phyloP scores from a whole-genome alignment of 2,888 invertebrate species.

The Cataglyphis altisquamis region DNA sequence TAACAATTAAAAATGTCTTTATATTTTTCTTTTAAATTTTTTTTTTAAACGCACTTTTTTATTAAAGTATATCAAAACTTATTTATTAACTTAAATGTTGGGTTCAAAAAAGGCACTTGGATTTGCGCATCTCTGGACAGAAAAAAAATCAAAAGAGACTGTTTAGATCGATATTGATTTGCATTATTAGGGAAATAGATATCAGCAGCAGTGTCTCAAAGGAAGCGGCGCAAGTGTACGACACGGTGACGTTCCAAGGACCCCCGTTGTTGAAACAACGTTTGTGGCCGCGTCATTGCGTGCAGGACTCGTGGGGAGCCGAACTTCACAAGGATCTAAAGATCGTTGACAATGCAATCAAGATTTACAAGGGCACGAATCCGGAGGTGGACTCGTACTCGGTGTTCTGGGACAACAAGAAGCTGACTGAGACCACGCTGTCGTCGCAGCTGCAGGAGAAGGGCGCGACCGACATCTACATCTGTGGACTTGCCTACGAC shows the following conservation, averaged over 20 bases:
- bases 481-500: slow-evolving; percentile 98
- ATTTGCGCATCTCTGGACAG: background rate
- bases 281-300: slow-evolving; percentile 98
- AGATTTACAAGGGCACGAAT: slow-evolving; percentile 96
- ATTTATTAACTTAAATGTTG: background rate
- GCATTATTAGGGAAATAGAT: slow-evolving; percentile 81
- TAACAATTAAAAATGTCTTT: background rate
- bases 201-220: slow-evolving; percentile 80
- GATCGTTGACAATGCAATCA: slow-evolving; percentile 92
- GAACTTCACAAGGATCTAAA: slow-evolving; percentile 96
- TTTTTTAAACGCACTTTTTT: background rate
- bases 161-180: background rate
- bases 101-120: background rate
- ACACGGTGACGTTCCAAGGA: slow-evolving; percentile 97
- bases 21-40: background rate
- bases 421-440: slow-evolving; percentile 94
- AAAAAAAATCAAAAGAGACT: background rate
- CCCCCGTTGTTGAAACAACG: slow-evolving; percentile 95
- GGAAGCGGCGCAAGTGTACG: slow-evolving; percentile 93
- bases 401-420: slow-evolving; percentile 99
- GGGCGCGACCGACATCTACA: slow-evolving; percentile 96
- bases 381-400: slow-evolving; percentile 99
- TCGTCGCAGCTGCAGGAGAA: slow-evolving; percentile 92
- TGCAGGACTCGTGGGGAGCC: slow-evolving; percentile 98
- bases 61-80: background rate